Percentiles rank a stretch among this genome's conserved stretches.
phyloP scores from a whole-genome alignment of 2,888 invertebrate species.

The Agrotis puta region DNA sequence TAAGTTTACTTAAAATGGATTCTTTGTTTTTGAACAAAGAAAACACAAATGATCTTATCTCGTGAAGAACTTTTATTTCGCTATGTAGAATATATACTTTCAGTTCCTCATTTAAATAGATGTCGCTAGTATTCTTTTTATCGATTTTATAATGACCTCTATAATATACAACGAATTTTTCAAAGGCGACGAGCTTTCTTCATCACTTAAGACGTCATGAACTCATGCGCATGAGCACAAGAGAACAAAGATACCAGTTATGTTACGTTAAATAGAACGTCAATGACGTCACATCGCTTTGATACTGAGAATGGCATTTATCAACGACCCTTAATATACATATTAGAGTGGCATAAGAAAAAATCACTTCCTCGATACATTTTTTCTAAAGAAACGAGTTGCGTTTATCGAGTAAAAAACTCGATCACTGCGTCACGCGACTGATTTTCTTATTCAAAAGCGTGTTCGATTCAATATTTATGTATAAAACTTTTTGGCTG shows the following conservation, averaged over 20 bases:
- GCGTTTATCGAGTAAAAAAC: slow-evolving; percentile 39
- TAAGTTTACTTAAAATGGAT: not conserved
- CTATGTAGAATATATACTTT: no score
- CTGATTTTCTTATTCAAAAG: slow-evolving; percentile 40
- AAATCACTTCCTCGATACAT: slow-evolving; percentile 57
- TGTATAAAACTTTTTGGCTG: slow-evolving; percentile 45
- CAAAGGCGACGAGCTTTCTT: not conserved
- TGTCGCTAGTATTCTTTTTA: no score
- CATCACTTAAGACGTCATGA: not conserved
- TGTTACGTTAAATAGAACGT: slow-evolving; percentile 19
- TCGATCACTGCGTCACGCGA: slow-evolving; percentile 31
- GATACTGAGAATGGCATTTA: slow-evolving; percentile 41
- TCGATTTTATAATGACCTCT: no score
- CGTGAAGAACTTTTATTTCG: no score
- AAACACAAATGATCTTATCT: not conserved
- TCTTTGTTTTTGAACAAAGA: not conserved
- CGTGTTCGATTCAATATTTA: slow-evolving; percentile 21
- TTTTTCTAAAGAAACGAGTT: slow-evolving; percentile 57
- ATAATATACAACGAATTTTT: not conserved
- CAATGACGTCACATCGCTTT: slow-evolving; percentile 24
- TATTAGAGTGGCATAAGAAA: slow-evolving; percentile 57
- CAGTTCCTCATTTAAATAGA: no score
- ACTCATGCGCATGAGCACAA: slow-evolving; percentile 1
- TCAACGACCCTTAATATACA: slow-evolving; percentile 48
- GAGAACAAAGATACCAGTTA: slow-evolving; percentile 5